Conservation (phyloP, 1,140 invertebrate genomes). For the Antheraea pernyi region DNA sequence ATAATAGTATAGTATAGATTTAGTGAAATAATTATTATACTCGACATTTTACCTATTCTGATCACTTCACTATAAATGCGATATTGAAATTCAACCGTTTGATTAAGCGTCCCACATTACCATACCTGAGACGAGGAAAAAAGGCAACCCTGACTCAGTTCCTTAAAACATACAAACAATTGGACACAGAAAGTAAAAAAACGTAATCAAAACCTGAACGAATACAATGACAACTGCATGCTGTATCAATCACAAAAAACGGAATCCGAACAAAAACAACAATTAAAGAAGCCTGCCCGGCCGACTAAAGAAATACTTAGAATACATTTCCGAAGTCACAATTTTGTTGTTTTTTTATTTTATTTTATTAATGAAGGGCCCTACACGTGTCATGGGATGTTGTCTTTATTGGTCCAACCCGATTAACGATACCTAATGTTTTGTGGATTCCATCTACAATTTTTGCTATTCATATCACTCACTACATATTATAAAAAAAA, state of each 20-base stretch:
- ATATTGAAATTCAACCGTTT: slow-evolving; percentile 56
- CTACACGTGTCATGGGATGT: slow-evolving; percentile 65
- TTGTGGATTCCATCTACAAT: neutral
- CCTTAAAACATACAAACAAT: slow-evolving; percentile 74
- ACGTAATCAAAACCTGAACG: slow-evolving; percentile 63
- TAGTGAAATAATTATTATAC: no score
- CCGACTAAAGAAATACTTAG: slow-evolving; percentile 71
- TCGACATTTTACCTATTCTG: neutral
- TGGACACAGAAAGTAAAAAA: slow-evolving; percentile 54
- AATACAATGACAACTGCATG: slow-evolving; percentile 76
- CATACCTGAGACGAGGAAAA: slow-evolving; percentile 40
- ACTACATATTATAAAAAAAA: no score
- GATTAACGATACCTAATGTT: slow-evolving; percentile 52
- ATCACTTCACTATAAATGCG: neutral
- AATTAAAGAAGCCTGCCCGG: slow-evolving; percentile 60
- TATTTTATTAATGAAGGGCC: slow-evolving; percentile 29
- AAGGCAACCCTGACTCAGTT: slow-evolving; percentile 46
- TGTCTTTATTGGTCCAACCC: slow-evolving; percentile 73
- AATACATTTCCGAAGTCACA: slow-evolving; percentile 54
- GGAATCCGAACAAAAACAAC: slow-evolving; percentile 75
- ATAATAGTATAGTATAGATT: no score
- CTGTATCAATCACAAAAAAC: slow-evolving; percentile 77
- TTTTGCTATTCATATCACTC: neutral
- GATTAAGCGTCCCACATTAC: slow-evolving; percentile 57
- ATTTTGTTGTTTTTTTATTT: slow-evolving; percentile 43